Base-by-base conservation (phyloP, 2,888 invertebrate genomes). In the Amphipoea oculea region DNA sequence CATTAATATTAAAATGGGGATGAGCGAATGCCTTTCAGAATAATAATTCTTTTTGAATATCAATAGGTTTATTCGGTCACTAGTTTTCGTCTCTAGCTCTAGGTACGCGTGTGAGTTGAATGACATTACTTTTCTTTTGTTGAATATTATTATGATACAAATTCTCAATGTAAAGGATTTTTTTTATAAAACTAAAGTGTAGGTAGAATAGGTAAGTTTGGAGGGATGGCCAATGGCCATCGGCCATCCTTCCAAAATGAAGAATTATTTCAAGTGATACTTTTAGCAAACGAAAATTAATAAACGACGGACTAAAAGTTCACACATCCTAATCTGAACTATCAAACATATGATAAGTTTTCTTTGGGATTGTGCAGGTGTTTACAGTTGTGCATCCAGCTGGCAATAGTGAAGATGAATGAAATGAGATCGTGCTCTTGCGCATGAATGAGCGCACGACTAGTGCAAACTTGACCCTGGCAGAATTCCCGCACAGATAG, bases 21-120 rank as follows among this genome's bases (percentile, higher is more conserved):
- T 81, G 72, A 79, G 78, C 74, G 75, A 82, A 74, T 68, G 76
- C 65, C 70, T 79, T 82, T 74, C 54, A 80, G 81, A 88, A 88
- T 86, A 83, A 69, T 72, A 82, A 86, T 82, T 81, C n/a, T 76
- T 73, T 83, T 82, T 78, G 79, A 88, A 84, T 82, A 81, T 82
- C 84, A 79, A 84, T 84, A 74, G 48, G 77, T 83, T 85, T 77
- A 80, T 80, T 81, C 78, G 77, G 80, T 83, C 78, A 86, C 81
- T 81, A 81, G 78, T 73, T 78, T 75, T 81, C 63, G 76, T 81
- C 75, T 68, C 65, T 72, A 71, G 70, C 57, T 76, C 20, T 73
- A 29, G 29, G 29, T 29, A 29, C 69, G 77, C 67, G 65, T 67
- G 68, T 42, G 45, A 82, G 78, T 78, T 87, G 73, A 87, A 87